Percentiles rank a stretch among this genome's conserved stretches.
Evolutionary conservation across 2,888 invertebrate species (phyloP).

Genomic region (Cyclophora punctaria): DNA sequence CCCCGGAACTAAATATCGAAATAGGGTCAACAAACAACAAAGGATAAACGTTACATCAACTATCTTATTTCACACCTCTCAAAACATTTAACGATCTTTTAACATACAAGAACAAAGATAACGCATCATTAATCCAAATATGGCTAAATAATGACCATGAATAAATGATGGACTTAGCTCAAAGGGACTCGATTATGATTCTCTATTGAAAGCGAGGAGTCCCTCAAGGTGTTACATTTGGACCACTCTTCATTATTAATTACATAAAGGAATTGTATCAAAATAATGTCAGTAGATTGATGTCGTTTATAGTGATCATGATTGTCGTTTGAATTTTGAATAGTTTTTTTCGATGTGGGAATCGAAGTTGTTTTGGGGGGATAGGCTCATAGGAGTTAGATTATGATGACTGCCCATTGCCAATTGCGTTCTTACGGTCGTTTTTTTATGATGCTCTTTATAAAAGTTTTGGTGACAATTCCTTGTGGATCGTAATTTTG

Average conservation of each 20-base stretch:
- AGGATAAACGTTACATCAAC: conserved; percentile 56
- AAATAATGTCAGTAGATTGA: conserved; percentile 51
- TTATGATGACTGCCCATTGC: too few species aligned
- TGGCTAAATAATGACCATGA: conserved; percentile 76
- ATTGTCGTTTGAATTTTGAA: conserved; percentile 21
- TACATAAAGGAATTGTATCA: conserved; percentile 65
- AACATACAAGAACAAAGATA: conserved; percentile 62
- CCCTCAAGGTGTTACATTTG: conserved; percentile 45
- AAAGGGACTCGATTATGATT: conserved; percentile 46
- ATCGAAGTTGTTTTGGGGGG: not conserved
- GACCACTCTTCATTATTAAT: conserved; percentile 55
- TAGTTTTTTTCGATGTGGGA: conserved; percentile 13
- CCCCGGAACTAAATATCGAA: conserved; percentile 21
- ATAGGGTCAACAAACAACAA: conserved; percentile 34
- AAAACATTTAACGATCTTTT: conserved; percentile 53
- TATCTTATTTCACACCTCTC: conserved; percentile 67
- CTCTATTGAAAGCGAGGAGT: conserved; percentile 47
- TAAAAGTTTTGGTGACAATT: too few species aligned
- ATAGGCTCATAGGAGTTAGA: too few species aligned
- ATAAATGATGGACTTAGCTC: conserved; percentile 67
- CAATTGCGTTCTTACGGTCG: too few species aligned
- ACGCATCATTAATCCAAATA: conserved; percentile 68
- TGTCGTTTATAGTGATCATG: conserved; percentile 26
- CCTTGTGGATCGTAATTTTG: too few species aligned
- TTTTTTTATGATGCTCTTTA: too few species aligned